phyloP scores from a whole-genome alignment of 2,888 invertebrate genomes.

The Silvanus unidentatus region DNA sequence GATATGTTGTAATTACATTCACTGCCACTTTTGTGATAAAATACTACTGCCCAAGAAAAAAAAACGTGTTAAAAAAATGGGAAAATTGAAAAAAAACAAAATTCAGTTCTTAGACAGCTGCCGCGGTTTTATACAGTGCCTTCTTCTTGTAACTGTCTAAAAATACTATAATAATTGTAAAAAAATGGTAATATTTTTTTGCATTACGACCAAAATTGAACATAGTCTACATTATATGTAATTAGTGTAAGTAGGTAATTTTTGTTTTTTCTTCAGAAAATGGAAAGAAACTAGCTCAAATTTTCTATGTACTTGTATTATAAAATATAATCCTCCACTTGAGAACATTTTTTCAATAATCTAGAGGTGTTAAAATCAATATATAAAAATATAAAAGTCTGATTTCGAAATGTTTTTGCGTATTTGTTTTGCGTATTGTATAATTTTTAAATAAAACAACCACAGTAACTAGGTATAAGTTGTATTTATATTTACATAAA shows the following conservation, averaged over 20 bases:
- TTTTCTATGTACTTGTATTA: constrained; percentile 30
- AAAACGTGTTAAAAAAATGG: background rate
- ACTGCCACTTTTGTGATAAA: constrained; percentile 10
- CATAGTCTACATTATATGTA: constrained; percentile 23
- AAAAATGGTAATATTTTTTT: constrained; percentile 37
- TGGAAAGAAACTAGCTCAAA: constrained; percentile 32
- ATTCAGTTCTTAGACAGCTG: constrained; percentile 4
- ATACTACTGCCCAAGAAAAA: background rate
- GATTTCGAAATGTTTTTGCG: constrained; percentile 30
- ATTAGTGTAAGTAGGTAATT: background rate
- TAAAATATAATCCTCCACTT: constrained; percentile 9
- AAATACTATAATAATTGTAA: constrained; percentile 6
- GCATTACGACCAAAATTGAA: constrained; percentile 35
- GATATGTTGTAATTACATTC: background rate
- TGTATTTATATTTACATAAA: constrained; percentile 35
- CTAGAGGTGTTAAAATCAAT: constrained; percentile 6
- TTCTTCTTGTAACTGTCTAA: constrained; percentile 5
- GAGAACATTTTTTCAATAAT: constrained; percentile 8
- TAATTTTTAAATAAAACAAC: constrained; percentile 16
- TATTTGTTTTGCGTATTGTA: constrained; percentile 31
- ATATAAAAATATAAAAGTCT: constrained; percentile 30
- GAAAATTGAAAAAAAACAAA: background rate
- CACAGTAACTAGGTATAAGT: constrained; percentile 22
- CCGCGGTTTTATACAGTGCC: constrained; percentile 6
- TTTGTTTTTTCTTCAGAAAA: background rate